A percentile compares a stretch with the other conserved stretches of the same genome.
phyloP scores from a whole-genome alignment of 2,797 vertebrate genomes.

The Adelosebastes latens region DNA sequence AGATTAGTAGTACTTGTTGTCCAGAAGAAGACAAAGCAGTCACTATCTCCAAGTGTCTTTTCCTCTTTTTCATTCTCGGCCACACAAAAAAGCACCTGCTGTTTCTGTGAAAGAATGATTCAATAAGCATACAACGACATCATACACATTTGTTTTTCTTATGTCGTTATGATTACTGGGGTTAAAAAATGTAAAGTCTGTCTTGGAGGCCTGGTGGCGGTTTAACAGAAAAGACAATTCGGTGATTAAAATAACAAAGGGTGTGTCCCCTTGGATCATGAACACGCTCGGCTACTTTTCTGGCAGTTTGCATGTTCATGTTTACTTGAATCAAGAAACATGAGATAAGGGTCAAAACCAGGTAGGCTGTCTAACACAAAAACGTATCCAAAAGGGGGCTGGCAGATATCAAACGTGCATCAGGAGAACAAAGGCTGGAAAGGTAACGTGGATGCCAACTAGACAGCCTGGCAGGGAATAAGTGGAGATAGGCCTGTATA shows the following conservation, averaged over 20 bases:
- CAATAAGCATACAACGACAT: background rate
- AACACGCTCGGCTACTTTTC: background rate
- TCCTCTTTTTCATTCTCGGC: background rate
- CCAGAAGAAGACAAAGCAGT: background rate
- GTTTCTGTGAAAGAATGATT: background rate
- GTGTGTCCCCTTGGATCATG: background rate
- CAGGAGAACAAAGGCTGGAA: background rate
- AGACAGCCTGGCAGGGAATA: background rate
- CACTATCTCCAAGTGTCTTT: background rate
- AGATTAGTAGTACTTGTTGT: background rate
- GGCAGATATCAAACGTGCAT: background rate
- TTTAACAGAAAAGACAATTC: background rate
- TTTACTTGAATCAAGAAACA: background rate
- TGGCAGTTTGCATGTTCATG: background rate
- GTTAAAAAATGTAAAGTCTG: background rate
- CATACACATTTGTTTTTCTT: background rate
- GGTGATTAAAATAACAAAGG: background rate
- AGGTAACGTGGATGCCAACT: background rate
- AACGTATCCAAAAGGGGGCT: background rate
- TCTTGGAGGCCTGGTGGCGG: too few relatives aligned
- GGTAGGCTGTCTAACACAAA: background rate
- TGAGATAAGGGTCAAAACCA: background rate
- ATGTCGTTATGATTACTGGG: background rate
- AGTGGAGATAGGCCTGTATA: background rate
- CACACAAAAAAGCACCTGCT: background rate